Conservation (phyloP, 2,113 vertebrate species). For the Dolichallabes microphthalmus region DNA sequence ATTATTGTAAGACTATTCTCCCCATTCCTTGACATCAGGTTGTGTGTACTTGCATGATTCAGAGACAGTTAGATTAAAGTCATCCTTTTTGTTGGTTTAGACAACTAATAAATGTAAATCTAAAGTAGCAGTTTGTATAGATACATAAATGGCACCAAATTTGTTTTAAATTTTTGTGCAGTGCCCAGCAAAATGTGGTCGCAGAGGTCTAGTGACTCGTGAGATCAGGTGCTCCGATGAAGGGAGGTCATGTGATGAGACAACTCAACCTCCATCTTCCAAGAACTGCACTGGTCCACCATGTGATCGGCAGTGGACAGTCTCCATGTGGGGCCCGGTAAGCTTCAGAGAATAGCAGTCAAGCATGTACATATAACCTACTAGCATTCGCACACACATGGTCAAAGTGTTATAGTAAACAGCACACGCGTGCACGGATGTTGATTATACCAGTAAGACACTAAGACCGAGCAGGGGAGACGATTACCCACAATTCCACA, state of each 20-base stretch:
- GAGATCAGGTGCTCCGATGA: constrained; percentile 94
- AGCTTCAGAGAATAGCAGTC: constrained; percentile 56
- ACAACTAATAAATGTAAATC: not conserved
- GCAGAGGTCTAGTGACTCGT: constrained; percentile 79
- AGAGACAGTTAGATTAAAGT: not conserved
- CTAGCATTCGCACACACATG: too few species aligned
- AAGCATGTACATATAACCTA: not conserved
- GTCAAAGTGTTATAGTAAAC: too few species aligned
- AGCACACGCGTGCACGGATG: too few species aligned
- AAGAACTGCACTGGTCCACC: constrained; percentile 92
- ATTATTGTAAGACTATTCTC: not conserved
- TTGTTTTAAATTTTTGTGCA: constrained; percentile 55
- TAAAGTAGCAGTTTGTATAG: not conserved
- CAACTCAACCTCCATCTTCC: constrained; percentile 72
- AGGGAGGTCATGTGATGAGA: constrained; percentile 79
- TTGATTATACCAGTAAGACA: too few species aligned
- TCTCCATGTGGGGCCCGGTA: constrained; percentile 96
- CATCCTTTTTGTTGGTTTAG: not conserved
- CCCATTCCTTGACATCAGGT: not conserved
- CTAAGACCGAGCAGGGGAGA: too few species aligned
- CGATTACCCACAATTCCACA: too few species aligned
- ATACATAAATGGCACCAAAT: not conserved
- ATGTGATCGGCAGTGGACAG: constrained; percentile 93
- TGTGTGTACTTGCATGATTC: not conserved
- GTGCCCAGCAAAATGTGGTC: constrained; percentile 90